Percentiles rank a stretch among this genome's conserved stretches.
Conservation (phyloP, 2,113 vertebrate genomes). For the Cololabis saira region DNA sequence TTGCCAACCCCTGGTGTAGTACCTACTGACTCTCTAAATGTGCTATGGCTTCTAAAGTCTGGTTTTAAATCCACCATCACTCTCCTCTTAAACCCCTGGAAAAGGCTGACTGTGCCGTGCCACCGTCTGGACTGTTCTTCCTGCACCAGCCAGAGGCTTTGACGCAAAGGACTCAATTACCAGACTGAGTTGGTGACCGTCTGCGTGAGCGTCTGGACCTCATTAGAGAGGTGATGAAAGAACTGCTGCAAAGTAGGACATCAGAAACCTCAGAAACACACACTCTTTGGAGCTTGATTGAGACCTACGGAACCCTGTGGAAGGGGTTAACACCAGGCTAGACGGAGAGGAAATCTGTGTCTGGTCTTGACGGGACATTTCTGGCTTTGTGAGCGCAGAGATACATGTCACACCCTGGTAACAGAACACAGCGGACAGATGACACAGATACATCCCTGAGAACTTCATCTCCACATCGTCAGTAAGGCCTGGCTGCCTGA, state of each 20-base stretch:
- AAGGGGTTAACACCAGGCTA: background rate
- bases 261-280: background rate
- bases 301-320: background rate
- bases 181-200: conserved; percentile 48
- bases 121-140: background rate
- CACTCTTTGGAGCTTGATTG: background rate
- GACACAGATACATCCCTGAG: conserved; percentile 19
- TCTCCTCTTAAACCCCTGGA: too few species aligned
- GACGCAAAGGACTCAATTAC: conserved; percentile 24
- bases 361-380: background rate
- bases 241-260: conserved; percentile 23
- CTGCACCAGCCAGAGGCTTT: conserved; percentile 36
- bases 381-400: background rate
- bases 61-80: background rate
- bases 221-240: conserved; percentile 44
- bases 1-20: too few species aligned
- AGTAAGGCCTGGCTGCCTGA: background rate
- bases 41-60: background rate
- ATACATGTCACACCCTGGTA: background rate
- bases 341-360: background rate
- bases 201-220: conserved; percentile 54
- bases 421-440: conserved; percentile 7
- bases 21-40: background rate
- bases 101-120: too few species aligned
- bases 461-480: conserved; percentile 28